Base-by-base conservation (phyloP, 2,888 invertebrate species). In the Nomada fabriciana region DNA sequence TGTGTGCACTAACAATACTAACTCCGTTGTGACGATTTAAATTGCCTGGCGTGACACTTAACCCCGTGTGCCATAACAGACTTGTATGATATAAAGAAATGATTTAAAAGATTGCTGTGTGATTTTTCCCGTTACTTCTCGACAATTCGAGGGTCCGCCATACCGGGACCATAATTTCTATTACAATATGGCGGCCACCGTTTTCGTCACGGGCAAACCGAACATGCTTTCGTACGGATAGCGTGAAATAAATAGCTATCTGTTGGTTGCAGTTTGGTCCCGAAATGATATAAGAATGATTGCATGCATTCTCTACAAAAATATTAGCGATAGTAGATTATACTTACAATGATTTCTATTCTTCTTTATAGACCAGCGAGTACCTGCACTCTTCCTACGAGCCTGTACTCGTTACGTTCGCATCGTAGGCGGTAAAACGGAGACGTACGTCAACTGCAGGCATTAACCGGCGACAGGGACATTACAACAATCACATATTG, bases 321-420 rank as follows among this genome's bases (percentile, higher is more conserved):
- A 29, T 20, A 42, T 64, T 9, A 13, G 13, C 4, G 10, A 1
- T 25, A 13, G 2, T 43, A 23, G 36, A n/a, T 11, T 15, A 3
- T 36, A 60, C 29, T 65, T 43, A 74, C 74, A 53, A n/a, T 29
- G 13, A 13, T 29, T 50, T 75, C 69, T 77, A 71, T 57, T 59
- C 59, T 47, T 36, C 5, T 50, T 88, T 88, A 83, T 90, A 94
- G 93, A 91, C 88, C 91, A 93, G 85, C 89, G 88, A 87, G 82
- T 88, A 91, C 94, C 94, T 92, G 93, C 93, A 90, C 91, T 94
- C 90, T 94, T 92, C 93, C 70, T 93, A 84, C 89, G 92, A 91
- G 92, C 94, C 93, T 93, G 93, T 92, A 83, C 92, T 94, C 93
- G 93, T 93, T 93, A 94, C 89, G 88, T 92, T 93, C 93, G 93